Base-by-base conservation (phyloP, 2,113 vertebrate species). In the Takifugu bimaculatus region DNA sequence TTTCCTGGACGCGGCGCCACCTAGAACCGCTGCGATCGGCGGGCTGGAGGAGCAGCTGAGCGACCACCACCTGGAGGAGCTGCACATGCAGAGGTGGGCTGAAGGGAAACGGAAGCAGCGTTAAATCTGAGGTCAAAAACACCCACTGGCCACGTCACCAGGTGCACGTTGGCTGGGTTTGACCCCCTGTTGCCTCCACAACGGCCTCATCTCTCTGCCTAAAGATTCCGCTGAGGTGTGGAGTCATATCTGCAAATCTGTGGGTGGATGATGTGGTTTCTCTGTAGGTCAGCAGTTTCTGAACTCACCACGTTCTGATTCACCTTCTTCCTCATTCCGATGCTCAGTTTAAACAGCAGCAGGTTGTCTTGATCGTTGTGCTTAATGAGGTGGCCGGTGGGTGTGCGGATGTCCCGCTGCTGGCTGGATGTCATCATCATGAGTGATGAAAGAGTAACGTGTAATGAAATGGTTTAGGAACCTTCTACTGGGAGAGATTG, bases 401-500 rank as follows among this genome's bases (percentile, higher is more conserved):
- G 4, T 3, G 14, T 15, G 13, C 14, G 13, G 4, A 45, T 11
- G 44, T 1, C 44, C 14, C 44, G 4, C 5, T 15, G 44, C 13
- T 45, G 44, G 13, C 44, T 4, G 44, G 44, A 14, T 15, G 44
- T 20, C 20, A 20, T 20, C 20, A 20, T 20, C 20, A 20, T 20
- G 20, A 20, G 35, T 39, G 35, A 11, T 9, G 1, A 11, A 20
- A 10, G 35, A 10, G 35, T 10, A 10, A 6, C n/a, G 2, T 3
- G 2, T 48, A 20, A 3, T 48, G 45, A 15, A 5, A 5, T 48
- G 45, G 2, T 4, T n/a, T 44, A 98, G 96, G 88, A 92, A 90
- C 42, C 91, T 94, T 47, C 82, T 99, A 73, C 81, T 98, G 77
- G 92, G 88, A 0, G 95, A 98, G 88, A 97, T 97, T 6, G 96